Percentiles rank a stretch among this genome's conserved stretches.
These are phyloP conservation scores for Drosophila takahashii DNA, from an alignment of 1,140 invertebrate species.

Conservation along the genomic window DNA sequence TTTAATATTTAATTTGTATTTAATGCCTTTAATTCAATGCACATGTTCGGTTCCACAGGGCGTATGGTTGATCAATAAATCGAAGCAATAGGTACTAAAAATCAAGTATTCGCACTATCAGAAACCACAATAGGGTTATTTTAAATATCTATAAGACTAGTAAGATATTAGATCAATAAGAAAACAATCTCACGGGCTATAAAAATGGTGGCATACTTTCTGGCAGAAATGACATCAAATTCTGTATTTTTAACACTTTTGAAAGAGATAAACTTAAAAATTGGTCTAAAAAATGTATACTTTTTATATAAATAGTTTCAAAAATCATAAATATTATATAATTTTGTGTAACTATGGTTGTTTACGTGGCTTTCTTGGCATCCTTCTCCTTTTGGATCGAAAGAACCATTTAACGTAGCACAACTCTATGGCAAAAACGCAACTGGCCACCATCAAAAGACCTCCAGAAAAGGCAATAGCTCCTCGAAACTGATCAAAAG, in stretches of 20 bases:
- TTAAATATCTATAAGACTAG: not conserved
- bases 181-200: not conserved
- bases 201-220: not conserved
- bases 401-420: not conserved
- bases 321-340: too few species aligned
- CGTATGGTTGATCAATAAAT: slow-evolving; percentile 29
- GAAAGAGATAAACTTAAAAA: too few species aligned
- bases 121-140: too few species aligned
- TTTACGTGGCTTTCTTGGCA: not conserved
- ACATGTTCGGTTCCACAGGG: slow-evolving; percentile 16
- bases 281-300: too few species aligned
- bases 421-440: slow-evolving; percentile 56
- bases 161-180: too few species aligned
- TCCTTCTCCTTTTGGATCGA: slow-evolving; percentile 1
- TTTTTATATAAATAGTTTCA: too few species aligned
- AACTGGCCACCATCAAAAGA: slow-evolving; percentile 43
- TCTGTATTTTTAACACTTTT: too few species aligned
- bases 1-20: slow-evolving; percentile 39
- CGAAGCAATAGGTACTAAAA: not conserved
- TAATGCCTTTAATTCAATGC: slow-evolving; percentile 22
- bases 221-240: not conserved
- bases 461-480: slow-evolving; percentile 57
- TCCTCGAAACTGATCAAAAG: slow-evolving; percentile 58
- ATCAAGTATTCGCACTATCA: not conserved
- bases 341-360: too few species aligned